Evolutionary conservation across 2,888 invertebrate species (phyloP).

Genomic region (Gandaritis pyraliata): DNA sequence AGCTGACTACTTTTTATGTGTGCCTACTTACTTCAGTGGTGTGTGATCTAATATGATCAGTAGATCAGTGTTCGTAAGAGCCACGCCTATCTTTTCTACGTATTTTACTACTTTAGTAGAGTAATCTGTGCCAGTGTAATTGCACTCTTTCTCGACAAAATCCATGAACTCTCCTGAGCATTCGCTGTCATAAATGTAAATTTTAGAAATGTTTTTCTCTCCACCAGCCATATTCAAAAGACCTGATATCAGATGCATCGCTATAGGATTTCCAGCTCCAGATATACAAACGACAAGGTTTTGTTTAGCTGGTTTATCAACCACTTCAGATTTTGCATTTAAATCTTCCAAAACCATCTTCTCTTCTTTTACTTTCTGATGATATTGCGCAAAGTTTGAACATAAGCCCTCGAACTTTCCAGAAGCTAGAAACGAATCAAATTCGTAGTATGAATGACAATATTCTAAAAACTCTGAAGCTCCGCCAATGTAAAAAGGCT

Average conservation of each 20-base stretch:
- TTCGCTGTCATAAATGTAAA: slow-evolving; percentile 64
- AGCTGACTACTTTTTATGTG: too few relatives aligned
- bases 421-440: slow-evolving; percentile 62
- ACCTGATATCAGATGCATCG: slow-evolving; percentile 67
- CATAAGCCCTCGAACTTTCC: slow-evolving; percentile 61
- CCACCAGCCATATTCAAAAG: slow-evolving; percentile 58
- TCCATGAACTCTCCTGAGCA: slow-evolving; percentile 60
- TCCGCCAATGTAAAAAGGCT: slow-evolving; percentile 84
- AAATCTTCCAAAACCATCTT: slow-evolving; percentile 16
- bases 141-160: slow-evolving; percentile 66
- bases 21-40: slow-evolving; percentile 61
- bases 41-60: slow-evolving; percentile 80
- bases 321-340: slow-evolving; percentile 22
- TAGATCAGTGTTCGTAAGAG: slow-evolving; percentile 76
- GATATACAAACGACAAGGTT: slow-evolving; percentile 64
- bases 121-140: slow-evolving; percentile 56
- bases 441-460: slow-evolving; percentile 84
- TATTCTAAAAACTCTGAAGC: slow-evolving; percentile 86
- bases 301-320: slow-evolving; percentile 39
- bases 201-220: slow-evolving; percentile 58
- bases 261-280: slow-evolving; percentile 62
- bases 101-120: slow-evolving; percentile 66
- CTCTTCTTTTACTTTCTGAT: slow-evolving; percentile 52
- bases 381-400: slow-evolving; percentile 59
- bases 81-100: slow-evolving; percentile 72